phyloP scores from a whole-genome alignment of 2,888 invertebrate species.

The Lasioglossum villosulum region DNA sequence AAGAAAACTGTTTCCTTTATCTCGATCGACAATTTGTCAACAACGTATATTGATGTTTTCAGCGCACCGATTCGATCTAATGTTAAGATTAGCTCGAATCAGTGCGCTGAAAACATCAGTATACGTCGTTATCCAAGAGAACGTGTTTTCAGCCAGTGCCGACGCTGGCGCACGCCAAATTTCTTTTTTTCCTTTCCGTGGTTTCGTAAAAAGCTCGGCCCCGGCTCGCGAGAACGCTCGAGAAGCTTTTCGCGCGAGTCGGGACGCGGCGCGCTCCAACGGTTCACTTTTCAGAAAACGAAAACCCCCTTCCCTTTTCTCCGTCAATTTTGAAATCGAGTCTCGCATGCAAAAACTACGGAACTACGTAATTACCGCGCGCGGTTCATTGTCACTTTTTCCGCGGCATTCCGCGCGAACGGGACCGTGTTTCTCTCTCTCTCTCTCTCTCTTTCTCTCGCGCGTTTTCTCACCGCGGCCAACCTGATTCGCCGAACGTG shows the following conservation, averaged over 20 bases:
- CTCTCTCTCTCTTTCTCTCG: background rate
- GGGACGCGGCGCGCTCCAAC: slow-evolving; percentile 13
- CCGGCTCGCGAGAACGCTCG: slow-evolving; percentile 4
- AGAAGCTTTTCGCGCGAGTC: background rate
- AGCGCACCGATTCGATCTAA: too few species aligned
- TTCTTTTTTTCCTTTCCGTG: background rate
- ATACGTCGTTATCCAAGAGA: too few species aligned
- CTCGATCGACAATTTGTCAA: too few species aligned
- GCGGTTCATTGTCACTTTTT: slow-evolving; percentile 67
- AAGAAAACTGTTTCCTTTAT: too few species aligned
- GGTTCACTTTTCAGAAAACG: slow-evolving; percentile 38
- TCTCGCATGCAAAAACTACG: slow-evolving; percentile 78
- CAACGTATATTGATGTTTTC: too few species aligned
- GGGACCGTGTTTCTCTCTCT: background rate
- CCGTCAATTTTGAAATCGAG: slow-evolving; percentile 58
- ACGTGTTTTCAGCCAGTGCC: background rate
- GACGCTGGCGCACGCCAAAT: slow-evolving; percentile 39
- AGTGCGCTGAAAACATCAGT: too few species aligned
- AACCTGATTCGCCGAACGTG: background rate
- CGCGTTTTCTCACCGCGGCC: background rate
- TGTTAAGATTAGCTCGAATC: too few species aligned
- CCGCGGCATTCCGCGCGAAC: slow-evolving; percentile 52
- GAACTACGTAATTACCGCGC: slow-evolving; percentile 75
- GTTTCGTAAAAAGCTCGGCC: background rate
- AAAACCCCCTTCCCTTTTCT: slow-evolving; percentile 35